Evolutionary conservation across 2,113 vertebrate genomes (phyloP), one percentile per base, ranked within the genome.

Genomic region (Osmerus mordax): DNA sequence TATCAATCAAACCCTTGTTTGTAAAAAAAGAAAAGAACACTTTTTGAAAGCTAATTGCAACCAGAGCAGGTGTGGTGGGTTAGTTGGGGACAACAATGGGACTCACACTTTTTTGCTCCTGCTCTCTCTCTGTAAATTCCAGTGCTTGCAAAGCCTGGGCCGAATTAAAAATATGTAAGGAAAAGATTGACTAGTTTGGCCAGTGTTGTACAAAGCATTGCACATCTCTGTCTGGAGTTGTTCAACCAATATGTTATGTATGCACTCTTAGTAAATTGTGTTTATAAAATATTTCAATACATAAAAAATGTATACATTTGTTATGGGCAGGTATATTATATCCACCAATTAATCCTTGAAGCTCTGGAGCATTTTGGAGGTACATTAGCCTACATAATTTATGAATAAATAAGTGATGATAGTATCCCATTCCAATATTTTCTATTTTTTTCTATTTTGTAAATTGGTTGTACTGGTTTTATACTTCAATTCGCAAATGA

Each of bases 391-490:
- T 2, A 47, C 41, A 47, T 47, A 47, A 12, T 47, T 12, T 11
- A 47, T 47, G 9, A 47, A 47, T 47, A 47, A 11, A 28, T 28
- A 28, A 28, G 69, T 73, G 14, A 63, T 54, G 73, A 82, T 78
- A 69, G 69, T 77, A 83, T 71, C 51, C 69, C 56, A 73, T 78
- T 60, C 65, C 69, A 70, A 72, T 84, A 70, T 78, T 78, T 77
- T 84, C 75, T 77, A 76, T 84, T 84, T 62, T 82, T 88, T 90
- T 86, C 70, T 79, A 86, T 89, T 89, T 90, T 87, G 78, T 85
- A 85, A 69, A 83, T 88, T 87, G 81, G 78, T 87, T 83, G 83
- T 88, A 85, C 65, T 88, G 87, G 83, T 92, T 92, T 92, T 91
- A 87, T 92, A 92, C 85, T 89, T 28, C 16, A 29, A 81, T 80